Percentiles rank a stretch among this genome's conserved stretches.
Evolutionary conservation across 2,797 vertebrate species (phyloP).

Genomic region (Hylomyscus alleni): DNA sequence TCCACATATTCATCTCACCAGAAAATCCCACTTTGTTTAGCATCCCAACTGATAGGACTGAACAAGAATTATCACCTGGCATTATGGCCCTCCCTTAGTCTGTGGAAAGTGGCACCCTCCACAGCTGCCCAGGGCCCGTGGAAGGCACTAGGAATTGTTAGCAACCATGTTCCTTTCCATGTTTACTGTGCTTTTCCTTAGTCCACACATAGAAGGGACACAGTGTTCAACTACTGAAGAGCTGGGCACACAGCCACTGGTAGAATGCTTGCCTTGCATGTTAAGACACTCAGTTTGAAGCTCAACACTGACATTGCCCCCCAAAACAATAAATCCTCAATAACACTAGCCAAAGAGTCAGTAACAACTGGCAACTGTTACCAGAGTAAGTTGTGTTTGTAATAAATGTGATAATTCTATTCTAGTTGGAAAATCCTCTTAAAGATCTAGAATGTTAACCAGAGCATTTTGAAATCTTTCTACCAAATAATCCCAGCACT

Average conservation of each 20-base stretch:
- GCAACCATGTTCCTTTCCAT: background rate
- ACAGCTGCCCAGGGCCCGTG: background rate
- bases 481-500: conserved; percentile 4
- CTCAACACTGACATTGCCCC: background rate
- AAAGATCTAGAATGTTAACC: background rate
- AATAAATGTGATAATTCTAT: background rate
- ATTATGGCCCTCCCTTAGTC: background rate
- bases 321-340: background rate
- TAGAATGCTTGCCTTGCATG: background rate
- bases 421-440: conserved; percentile 1
- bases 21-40: background rate
- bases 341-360: background rate
- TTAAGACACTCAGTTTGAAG: background rate
- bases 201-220: background rate
- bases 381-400: background rate
- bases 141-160: background rate
- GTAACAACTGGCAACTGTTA: background rate
- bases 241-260: background rate
- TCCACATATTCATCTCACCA: background rate
- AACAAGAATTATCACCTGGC: background rate
- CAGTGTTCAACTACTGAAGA: background rate
- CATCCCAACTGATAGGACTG: background rate
- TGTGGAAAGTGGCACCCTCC: background rate
- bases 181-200: background rate
- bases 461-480: conserved; percentile 26